Evolutionary conservation across 2,888 invertebrate species (phyloP), one percentile per base, ranked within the genome.

Genomic region (Chydorus sphaericus): DNA sequence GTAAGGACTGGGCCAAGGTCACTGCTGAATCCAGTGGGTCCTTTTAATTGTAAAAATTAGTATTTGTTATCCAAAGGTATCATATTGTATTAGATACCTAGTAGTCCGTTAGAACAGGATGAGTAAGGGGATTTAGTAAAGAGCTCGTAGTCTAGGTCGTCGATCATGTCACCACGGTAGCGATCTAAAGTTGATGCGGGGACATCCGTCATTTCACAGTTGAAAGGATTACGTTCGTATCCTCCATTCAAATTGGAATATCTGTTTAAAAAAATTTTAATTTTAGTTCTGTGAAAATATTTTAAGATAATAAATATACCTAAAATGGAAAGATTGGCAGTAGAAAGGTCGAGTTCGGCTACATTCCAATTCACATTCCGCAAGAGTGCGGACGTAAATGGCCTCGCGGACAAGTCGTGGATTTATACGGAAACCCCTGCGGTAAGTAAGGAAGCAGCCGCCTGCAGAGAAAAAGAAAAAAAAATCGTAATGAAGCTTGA

Each of bases 401-500:
- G 83, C 77, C 14, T 82, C 80, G 14, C 79, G 73, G 0, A 79
- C 77, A 0, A 82, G 77, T 0, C 75, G 69, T 3, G 77, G 77
- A n/a, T 77, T 77, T 56, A 88, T 77, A 2, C 81, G 75, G 2
- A 81, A 78, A 0, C 82, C 83, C 51, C 85, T 85, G 8, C 85
- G 77, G 0, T 86, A 83, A 61, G 87, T 78, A 78, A 84, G 84
- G 68, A 87, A 88, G 65, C 88, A 88, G 68, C 88, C 88, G 86
- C 67, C n/a, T 33, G n/a, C n/a, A n/a, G n/a, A n/a, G n/a, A n/a
- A n/a, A n/a, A n/a, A n/a, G n/a, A n/a, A n/a, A n/a, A n/a, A n/a
- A n/a, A n/a, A n/a, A n/a, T n/a, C n/a, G n/a, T n/a, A n/a, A n/a
- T n/a, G n/a, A n/a, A n/a, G n/a, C n/a, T n/a, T n/a, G n/a, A n/a